Base-by-base conservation (phyloP, 2,113 vertebrate genomes). In the Cariama cristata region DNA sequence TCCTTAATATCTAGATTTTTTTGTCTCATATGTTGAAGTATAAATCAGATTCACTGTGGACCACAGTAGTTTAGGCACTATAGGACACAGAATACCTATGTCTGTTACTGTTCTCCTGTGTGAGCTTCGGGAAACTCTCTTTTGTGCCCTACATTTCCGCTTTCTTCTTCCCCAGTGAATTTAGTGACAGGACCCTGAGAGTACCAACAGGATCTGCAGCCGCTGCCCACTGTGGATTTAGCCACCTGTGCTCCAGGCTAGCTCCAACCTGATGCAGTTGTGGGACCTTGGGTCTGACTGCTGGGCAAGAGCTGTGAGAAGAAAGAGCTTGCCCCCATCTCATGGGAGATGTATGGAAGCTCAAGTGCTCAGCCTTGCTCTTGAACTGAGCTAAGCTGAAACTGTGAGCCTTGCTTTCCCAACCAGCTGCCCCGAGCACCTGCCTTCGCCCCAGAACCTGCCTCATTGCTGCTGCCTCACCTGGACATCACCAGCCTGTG, bases 351-450 rank as follows among this genome's bases (percentile, higher is more conserved):
- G 2, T 38, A 8, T 12, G 26, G 55, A 82, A 55, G 21, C 15
- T 35, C 5, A 38, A 8, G 7, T 8, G 32, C 14, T 59, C 55
- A 19, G 6, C 21, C n/a, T 58, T 66, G 42, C 12, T 27, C 30
- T 58, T 58, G 22, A 63, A n/a, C 16, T 53, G 19, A 77, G 12
- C 16, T 44, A 32, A 1, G 0, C 22, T 68, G 22, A 14, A 15
- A 14, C 22, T 21, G 12, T 23, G 14, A 12, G 24, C 8, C 20
- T 58, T 2, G 2, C 4, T 66, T 75, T 88, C 33, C 53, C 42
- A 72, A 1, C 6, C 4, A 1, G 1, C 15, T 45, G 12, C 9
- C 18, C 23, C 0, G 0, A 19, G 8, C 27, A 30, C 7, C 18
- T 24, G 4, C 12, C 19, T 11, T 62, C 38, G 15, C 26, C 52